These are phyloP conservation scores for Arion vulgaris DNA, from an alignment of 1,140 invertebrate genomes.

Conservation along the genomic window DNA sequence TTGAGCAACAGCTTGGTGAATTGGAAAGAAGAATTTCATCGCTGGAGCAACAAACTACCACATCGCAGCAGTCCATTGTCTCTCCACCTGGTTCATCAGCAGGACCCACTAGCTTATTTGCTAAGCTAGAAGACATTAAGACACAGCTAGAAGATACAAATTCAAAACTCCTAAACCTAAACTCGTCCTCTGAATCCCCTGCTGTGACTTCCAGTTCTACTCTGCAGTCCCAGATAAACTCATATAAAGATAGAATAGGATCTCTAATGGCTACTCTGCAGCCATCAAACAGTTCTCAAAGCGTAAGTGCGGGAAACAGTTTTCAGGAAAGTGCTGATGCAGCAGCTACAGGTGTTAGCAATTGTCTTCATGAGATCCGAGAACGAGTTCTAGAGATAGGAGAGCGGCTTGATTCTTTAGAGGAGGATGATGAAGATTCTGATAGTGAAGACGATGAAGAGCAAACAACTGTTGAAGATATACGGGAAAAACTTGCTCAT, in stretches of 20 bases:
- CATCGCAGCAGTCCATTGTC: background rate
- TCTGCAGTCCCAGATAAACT: background rate
- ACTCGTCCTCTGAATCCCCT: background rate
- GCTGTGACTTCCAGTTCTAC: background rate
- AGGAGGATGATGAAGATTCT: constrained; percentile 57
- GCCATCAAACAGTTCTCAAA: background rate
- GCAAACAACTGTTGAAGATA: constrained; percentile 46
- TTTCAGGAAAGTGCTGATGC: background rate
- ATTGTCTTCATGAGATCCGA: constrained; percentile 57
- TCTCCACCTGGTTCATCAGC: background rate
- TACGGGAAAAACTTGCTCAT: constrained; percentile 56
- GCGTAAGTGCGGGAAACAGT: background rate
- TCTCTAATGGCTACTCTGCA: background rate
- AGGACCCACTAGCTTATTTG: constrained; percentile 35
- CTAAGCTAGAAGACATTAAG: constrained; percentile 59
- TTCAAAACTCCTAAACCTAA: constrained; percentile 39
- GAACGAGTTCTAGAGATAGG: constrained; percentile 54
- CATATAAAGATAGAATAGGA: constrained; percentile 2
- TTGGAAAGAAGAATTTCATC: constrained; percentile 56
- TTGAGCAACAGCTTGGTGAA: constrained; percentile 55
- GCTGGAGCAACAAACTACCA: constrained; percentile 53
- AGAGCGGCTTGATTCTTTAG: constrained; percentile 47
- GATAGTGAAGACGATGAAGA: constrained; percentile 56
- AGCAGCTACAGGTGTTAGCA: constrained; percentile 53
- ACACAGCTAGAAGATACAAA: constrained; percentile 55